phyloP scores from a whole-genome alignment of 2,888 invertebrate genomes.

The Prenolepis imparis region DNA sequence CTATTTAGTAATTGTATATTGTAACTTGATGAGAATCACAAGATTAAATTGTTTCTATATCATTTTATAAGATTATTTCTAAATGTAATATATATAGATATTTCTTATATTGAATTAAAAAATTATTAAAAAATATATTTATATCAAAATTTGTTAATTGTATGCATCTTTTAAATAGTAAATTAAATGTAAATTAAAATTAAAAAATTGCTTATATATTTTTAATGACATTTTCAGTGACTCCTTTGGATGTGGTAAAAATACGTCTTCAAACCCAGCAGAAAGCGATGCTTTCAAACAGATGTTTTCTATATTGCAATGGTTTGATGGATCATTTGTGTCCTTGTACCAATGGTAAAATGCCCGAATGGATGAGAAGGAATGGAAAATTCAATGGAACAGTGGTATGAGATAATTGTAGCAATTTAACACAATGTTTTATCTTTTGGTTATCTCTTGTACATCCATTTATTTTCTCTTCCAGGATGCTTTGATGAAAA shows the following conservation, averaged over 20 bases:
- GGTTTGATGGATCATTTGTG: slow-evolving; percentile 99
- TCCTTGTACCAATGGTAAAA: slow-evolving; percentile 89
- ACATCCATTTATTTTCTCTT: slow-evolving; percentile 35
- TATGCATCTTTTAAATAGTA: background rate
- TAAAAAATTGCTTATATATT: slow-evolving; percentile 17
- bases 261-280: slow-evolving; percentile 98
- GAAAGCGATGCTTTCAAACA: slow-evolving; percentile 92
- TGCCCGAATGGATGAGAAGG: slow-evolving; percentile 89
- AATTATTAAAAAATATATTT: background rate
- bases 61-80: background rate
- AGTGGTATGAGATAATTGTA: slow-evolving; percentile 87
- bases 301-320: slow-evolving; percentile 98
- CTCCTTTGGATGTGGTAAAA: slow-evolving; percentile 99
- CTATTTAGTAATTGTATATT: background rate
- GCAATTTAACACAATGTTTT: slow-evolving; percentile 18
- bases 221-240: slow-evolving; percentile 90
- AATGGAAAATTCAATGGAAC: slow-evolving; percentile 93
- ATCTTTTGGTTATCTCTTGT: background rate
- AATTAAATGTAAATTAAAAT: slow-evolving; percentile 4
- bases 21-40: background rate
- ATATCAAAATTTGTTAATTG: background rate
- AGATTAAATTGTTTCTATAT: background rate
- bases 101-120: slow-evolving; percentile 4
- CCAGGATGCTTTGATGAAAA: slow-evolving; percentile 98
- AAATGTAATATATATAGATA: slow-evolving; percentile 23